Evolutionary conservation across 2,113 vertebrate species (phyloP), one percentile per base, ranked within the genome.

Genomic region (Poeciliopsis occidentalis): DNA sequence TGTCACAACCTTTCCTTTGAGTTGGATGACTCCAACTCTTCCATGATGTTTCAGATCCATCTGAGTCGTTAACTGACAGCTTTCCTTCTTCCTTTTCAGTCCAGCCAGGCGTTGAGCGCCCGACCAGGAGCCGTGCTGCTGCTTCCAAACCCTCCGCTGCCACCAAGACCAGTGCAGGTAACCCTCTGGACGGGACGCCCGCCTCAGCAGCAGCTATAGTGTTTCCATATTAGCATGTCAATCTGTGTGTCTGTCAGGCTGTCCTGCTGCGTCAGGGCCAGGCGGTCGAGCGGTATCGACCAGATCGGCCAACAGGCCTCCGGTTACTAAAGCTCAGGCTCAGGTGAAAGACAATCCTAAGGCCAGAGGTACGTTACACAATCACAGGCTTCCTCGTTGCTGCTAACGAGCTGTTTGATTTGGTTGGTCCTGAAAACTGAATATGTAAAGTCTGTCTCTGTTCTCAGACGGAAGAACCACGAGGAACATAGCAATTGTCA

Each of bases 241-340:
- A 26, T 67, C 72, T 68, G 31, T 73, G 7, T 79, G 26, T 76
- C 31, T 81, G 11, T 86, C 69, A 72, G 60, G 65, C 12, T 64
- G 39, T 78, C 51, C 32, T 47, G 3, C 47, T 61, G 2, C 39
- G 80, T 80, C 62, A 61, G 89, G 80, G 44, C 80, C 85, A 1
- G 30, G 61, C 0, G 17, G 69, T 4, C 83, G 68, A 72, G 76
- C 68, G 37, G 24, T 69, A 57, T 76, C 79, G 2, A 91, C 88
- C 27, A 88, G 91, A 77, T 89, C 91, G 24, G 74, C 86, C 78
- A 85, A 60, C 75, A 88, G 73, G 79, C 76, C 79, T 76, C 72
- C 75, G 34, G 70, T 81, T 61, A 64, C 69, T 71, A 69, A 71
- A 8, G 79, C 29, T 57, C 60, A 37, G 10, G 34, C 80, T 24